Evolutionary conservation across 2,888 invertebrate genomes (phyloP), one percentile per base, ranked within the genome.

Genomic region (Nasonia oneida): DNA sequence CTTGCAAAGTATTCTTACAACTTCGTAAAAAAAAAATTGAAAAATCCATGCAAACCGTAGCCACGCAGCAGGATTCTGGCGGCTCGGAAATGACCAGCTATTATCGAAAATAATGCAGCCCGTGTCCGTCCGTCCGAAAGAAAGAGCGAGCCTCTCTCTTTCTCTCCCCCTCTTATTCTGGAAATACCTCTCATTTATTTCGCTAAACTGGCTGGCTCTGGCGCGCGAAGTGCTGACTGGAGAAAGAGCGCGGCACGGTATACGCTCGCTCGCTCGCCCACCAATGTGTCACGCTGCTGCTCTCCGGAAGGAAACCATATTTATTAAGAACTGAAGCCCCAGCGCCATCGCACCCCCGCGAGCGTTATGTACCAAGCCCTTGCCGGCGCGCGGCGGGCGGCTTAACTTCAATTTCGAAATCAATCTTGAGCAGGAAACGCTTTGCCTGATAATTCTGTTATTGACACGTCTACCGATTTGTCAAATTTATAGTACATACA

Each of bases 261-360:
- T 37, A 37, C 37, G 37, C 4, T 4, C 0, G 79, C 29, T 29
- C 14, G 57, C n/a, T 75, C 81, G 47, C 74, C 73, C 81, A 70
- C 84, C 84, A 77, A 85, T 84, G 84, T 85, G 87, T 87, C 87
- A 87, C 47, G 47, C 87, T 81, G 47, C 87, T 81, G 81, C 77
- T 87, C 85, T 81, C 78, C 81, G 81, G 83, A 87, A 85, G 84
- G 87, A 91, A 91, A 91, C 91, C 91, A 90, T 91, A 91, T 91
- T 91, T 91, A 90, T 90, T 89, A 90, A 90, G 89, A 90, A 89
- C 86, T 87, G 91, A 91, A 91, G 90, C 90, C 90, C 79, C 89
- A 89, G 73, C 61, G 39, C 70, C 57, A 64, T 81, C 76, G 79
- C 84, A 39, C 29, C 70, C 61, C 57, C 50, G 37, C 29, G 74